Percentiles rank a stretch among this genome's conserved stretches.
Conservation (phyloP, 2,888 invertebrate species). For the Octonoba sinensis region DNA sequence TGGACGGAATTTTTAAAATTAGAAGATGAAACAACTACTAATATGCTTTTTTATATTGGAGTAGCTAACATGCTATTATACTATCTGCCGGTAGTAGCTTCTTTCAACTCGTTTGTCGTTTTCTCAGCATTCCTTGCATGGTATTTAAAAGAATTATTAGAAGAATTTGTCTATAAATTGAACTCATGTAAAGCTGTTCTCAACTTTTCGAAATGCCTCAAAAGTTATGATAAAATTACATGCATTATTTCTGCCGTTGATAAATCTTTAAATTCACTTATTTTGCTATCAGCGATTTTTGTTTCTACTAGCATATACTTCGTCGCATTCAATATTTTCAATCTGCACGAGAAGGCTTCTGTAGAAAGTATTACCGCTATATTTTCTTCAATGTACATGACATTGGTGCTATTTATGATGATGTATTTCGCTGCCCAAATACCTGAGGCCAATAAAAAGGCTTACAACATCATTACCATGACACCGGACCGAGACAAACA, state of each 20-base stretch:
- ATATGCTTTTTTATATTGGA: too few species aligned
- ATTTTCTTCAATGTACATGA: not conserved
- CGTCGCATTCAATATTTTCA: not conserved
- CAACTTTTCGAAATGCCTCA: not conserved
- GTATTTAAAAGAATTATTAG: not conserved
- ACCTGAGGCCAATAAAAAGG: not conserved
- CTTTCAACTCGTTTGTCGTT: not conserved
- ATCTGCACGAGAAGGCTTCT: not conserved
- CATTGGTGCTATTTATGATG: not conserved
- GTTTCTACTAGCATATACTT: slow-evolving; percentile 4
- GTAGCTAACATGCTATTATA: too few species aligned
- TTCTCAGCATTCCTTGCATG: not conserved
- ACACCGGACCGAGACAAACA: not conserved
- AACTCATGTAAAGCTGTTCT: not conserved
- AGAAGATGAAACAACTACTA: too few species aligned
- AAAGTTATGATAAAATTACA: not conserved
- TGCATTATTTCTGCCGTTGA: not conserved
- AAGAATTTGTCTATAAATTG: not conserved
- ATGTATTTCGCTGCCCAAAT: not conserved
- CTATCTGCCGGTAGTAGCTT: not conserved
- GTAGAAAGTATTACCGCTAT: not conserved
- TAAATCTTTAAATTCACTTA: not conserved
- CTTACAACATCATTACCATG: not conserved
- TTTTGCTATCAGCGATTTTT: not conserved
- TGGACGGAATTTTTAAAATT: too few species aligned